phyloP scores from a whole-genome alignment of 1,140 invertebrate species.

The Mycetomoellerius zeteki region DNA sequence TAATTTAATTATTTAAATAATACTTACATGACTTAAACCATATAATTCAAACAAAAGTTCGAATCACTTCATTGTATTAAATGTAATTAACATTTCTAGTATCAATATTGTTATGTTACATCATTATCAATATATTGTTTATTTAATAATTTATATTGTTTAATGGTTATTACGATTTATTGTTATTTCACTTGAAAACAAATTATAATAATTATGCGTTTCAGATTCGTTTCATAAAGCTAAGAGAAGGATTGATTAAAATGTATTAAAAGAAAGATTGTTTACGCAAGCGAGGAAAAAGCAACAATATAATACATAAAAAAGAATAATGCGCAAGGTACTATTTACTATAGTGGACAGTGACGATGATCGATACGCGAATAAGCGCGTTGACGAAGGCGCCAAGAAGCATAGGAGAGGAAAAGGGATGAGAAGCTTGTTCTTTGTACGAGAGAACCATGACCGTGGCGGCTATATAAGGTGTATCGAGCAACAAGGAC shows the following conservation, averaged over 20 bases:
- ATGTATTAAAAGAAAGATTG: conserved; percentile 37
- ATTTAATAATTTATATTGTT: background rate
- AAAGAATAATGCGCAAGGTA: conserved; percentile 44
- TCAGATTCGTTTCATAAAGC: background rate
- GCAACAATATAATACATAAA: conserved; percentile 33
- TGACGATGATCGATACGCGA: conserved; percentile 74
- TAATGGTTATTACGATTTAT: background rate
- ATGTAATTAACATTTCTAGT: background rate
- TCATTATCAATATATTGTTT: background rate
- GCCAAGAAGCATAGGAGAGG: conserved; percentile 44
- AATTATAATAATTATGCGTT: background rate
- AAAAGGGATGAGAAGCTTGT: conserved; percentile 60
- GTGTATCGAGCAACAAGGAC: conserved; percentile 84
- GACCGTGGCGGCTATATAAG: conserved; percentile 74
- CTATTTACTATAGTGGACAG: conserved; percentile 71
- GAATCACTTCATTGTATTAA: background rate
- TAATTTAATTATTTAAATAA: conserved; percentile 22
- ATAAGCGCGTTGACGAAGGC: conserved; percentile 61
- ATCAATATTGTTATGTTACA: background rate
- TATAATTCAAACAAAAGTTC: background rate
- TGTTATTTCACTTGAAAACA: background rate
- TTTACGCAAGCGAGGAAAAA: conserved; percentile 36
- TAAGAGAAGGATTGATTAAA: conserved; percentile 8
- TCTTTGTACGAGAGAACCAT: conserved; percentile 70
- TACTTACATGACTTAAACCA: background rate